phyloP scores from a whole-genome alignment of 2,113 vertebrate species.

The Oreotragus oreotragus region DNA sequence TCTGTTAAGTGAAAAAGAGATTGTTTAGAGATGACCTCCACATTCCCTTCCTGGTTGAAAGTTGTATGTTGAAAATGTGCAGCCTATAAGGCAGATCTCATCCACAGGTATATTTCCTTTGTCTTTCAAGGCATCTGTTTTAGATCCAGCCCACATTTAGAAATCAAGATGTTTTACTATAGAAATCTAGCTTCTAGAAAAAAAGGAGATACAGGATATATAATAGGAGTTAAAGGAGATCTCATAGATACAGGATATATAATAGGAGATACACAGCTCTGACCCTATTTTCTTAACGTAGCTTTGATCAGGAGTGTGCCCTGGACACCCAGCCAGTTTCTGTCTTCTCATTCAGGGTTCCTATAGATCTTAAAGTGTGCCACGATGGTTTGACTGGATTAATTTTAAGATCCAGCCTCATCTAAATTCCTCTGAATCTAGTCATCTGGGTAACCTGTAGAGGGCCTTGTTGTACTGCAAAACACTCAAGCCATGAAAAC shows the following conservation, averaged over 20 bases:
- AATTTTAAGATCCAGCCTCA: background rate
- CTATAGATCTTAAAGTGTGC: background rate
- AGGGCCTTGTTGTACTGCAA: constrained; percentile 31
- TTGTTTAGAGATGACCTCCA: background rate
- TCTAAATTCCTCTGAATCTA: background rate
- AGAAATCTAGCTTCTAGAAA: background rate
- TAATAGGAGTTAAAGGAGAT: background rate
- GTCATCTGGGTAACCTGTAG: background rate
- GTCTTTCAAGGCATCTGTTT: background rate
- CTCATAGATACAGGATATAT: background rate
- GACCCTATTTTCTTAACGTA: background rate
- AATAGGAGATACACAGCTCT: background rate
- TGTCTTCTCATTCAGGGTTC: background rate
- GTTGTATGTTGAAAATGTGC: background rate
- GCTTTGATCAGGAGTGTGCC: background rate
- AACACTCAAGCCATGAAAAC: background rate
- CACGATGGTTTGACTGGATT: background rate
- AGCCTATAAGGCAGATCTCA: background rate
- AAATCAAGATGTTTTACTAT: background rate
- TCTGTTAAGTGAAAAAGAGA: background rate
- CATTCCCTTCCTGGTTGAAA: background rate
- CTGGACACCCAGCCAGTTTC: background rate
- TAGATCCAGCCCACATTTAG: background rate
- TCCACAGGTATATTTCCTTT: background rate
- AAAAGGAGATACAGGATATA: background rate